phyloP scores from a whole-genome alignment of 2,888 invertebrate genomes.

The Caenorhabditis panamensis region DNA sequence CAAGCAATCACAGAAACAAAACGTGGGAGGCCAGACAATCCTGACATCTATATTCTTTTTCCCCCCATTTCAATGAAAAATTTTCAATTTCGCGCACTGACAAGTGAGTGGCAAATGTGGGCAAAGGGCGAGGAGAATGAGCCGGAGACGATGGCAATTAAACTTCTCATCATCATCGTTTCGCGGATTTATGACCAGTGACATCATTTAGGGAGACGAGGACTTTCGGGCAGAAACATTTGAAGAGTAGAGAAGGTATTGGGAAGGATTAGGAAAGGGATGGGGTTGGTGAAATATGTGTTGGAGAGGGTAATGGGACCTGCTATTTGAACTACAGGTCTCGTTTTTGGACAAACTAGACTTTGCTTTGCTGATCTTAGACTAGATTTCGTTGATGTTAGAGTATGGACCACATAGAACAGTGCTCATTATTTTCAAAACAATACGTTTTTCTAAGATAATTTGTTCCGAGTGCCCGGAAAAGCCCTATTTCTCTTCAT shows the following conservation, averaged over 20 bases:
- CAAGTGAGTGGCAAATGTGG: constrained; percentile 28
- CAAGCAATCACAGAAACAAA: background rate
- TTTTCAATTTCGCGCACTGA: constrained; percentile 29
- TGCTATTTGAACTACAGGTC: too few species aligned
- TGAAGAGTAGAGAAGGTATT: background rate
- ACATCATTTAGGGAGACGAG: constrained; percentile 29
- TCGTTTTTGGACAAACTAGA: too few species aligned
- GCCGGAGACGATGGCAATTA: constrained; percentile 53
- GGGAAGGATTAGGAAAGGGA: background rate
- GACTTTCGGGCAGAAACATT: background rate
- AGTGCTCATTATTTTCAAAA: too few species aligned
- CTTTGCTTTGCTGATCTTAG: too few species aligned
- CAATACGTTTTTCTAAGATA: too few species aligned
- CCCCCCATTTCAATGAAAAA: background rate
- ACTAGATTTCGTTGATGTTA: too few species aligned
- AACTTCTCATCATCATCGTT: constrained; percentile 52
- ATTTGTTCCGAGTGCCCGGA: too few species aligned
- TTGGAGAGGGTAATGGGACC: background rate
- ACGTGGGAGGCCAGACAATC: background rate
- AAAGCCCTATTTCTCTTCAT: too few species aligned
- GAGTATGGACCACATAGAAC: too few species aligned
- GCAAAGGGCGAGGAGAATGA: constrained; percentile 37
- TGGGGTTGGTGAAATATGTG: background rate
- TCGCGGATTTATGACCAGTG: constrained; percentile 53
- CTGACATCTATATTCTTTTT: background rate